Evolutionary conservation across 2,113 vertebrate species (phyloP).

Genomic region (Dolichallabes microphthalmus): DNA sequence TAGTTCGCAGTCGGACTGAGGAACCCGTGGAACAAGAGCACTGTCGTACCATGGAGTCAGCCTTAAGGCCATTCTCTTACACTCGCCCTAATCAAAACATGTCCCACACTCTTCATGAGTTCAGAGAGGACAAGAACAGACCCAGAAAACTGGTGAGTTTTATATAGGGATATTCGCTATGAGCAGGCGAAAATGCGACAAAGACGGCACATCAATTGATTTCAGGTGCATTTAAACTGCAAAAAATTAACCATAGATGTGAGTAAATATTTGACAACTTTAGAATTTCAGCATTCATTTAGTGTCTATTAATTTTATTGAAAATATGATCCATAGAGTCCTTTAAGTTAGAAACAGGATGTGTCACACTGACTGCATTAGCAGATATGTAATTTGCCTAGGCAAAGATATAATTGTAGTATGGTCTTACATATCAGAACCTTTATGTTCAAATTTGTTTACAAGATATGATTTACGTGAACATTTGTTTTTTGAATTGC

Average conservation of each 20-base stretch:
- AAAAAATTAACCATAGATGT: not conserved
- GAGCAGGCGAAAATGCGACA: not conserved
- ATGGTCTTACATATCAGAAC: not conserved
- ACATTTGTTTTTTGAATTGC: not conserved
- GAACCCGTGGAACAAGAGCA: conserved; percentile 44
- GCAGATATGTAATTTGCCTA: not conserved
- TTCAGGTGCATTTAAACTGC: not conserved
- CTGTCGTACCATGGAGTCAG: conserved; percentile 61
- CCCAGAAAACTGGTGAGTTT: conserved; percentile 88
- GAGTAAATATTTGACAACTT: not conserved
- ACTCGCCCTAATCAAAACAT: conserved; percentile 75
- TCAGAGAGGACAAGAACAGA: conserved; percentile 84
- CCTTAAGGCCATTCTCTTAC: conserved; percentile 73
- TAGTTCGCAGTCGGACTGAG: conserved; percentile 70
- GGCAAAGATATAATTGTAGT: not conserved
- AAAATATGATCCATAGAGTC: not conserved
- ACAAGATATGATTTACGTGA: not conserved
- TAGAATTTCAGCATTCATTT: not conserved
- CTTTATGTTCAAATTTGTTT: not conserved
- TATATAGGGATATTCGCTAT: conserved; percentile 56
- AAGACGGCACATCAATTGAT: not conserved
- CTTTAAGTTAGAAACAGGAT: not conserved
- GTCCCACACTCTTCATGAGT: conserved; percentile 80
- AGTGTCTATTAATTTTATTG: not conserved
- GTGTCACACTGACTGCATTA: not conserved